These are phyloP conservation scores for Colinus virginianus DNA, from an alignment of 2,113 vertebrate species.

Conservation along the genomic window DNA sequence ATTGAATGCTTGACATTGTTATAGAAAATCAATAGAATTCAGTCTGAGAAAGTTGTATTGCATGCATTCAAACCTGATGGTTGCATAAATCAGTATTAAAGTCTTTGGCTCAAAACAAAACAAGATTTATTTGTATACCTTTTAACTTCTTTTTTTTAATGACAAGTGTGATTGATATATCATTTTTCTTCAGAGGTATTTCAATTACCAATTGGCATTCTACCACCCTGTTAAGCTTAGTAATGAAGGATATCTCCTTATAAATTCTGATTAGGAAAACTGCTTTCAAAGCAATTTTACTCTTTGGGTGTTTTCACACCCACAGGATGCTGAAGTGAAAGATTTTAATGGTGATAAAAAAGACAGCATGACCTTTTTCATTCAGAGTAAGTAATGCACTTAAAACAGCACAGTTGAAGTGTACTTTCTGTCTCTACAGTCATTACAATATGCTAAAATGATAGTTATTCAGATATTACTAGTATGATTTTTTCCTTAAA, in stretches of 20 bases:
- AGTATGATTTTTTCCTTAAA: not conserved
- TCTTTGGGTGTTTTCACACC: not conserved
- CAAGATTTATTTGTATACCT: constrained; percentile 64
- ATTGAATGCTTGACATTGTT: constrained; percentile 79
- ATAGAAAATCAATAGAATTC: constrained; percentile 85
- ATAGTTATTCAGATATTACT: not conserved
- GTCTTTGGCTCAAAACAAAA: constrained; percentile 53
- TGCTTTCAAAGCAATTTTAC: constrained; percentile 54
- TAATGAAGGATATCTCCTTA: constrained; percentile 33
- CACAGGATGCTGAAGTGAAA: not conserved
- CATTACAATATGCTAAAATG: not conserved
- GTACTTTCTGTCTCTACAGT: not conserved
- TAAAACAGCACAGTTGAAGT: not conserved
- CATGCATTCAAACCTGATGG: constrained; percentile 77
- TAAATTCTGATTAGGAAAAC: constrained; percentile 66
- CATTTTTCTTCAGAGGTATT: constrained; percentile 49
- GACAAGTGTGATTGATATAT: constrained; percentile 62
- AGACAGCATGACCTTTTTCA: not conserved
- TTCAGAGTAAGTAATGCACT: not conserved
- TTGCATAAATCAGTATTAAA: constrained; percentile 79
- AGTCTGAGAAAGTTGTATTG: constrained; percentile 80
- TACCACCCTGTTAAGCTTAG: constrained; percentile 36
- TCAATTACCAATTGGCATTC: constrained; percentile 66
- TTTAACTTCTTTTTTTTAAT: constrained; percentile 54
- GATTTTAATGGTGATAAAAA: not conserved